Evolutionary conservation across 2,888 invertebrate genomes (phyloP).

Genomic region (Idaea biselata): DNA sequence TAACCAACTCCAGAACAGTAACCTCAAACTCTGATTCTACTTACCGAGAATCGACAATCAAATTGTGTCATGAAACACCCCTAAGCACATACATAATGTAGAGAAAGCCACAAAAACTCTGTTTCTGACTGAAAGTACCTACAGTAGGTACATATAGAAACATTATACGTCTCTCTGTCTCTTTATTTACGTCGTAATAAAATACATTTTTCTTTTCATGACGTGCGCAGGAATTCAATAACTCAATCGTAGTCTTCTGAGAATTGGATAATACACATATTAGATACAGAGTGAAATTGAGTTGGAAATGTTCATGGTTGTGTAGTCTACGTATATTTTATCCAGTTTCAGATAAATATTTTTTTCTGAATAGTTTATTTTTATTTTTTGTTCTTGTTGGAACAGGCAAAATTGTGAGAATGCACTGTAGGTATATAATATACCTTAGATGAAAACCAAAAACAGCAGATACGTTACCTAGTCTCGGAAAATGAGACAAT

Average conservation of each 20-base stretch:
- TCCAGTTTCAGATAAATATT: neutral
- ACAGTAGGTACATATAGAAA: neutral
- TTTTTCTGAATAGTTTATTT: neutral
- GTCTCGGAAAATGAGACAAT: too few relatives aligned
- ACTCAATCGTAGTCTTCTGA: conserved; percentile 32
- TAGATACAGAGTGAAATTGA: conserved; percentile 17
- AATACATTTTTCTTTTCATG: conserved; percentile 34
- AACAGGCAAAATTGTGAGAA: neutral
- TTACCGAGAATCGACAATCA: neutral
- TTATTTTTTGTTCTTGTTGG: neutral
- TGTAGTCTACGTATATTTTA: neutral
- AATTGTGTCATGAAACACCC: neutral
- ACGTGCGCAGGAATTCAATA: conserved; percentile 42
- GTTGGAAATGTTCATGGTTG: conserved; percentile 15
- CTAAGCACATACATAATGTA: neutral
- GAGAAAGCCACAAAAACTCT: neutral
- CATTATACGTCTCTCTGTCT: conserved; percentile 15
- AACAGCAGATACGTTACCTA: too few relatives aligned
- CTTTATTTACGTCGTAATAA: conserved; percentile 37
- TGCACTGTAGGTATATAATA: too few relatives aligned
- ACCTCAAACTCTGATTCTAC: neutral
- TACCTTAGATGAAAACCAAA: too few relatives aligned
- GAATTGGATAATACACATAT: conserved; percentile 23
- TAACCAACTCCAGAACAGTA: neutral
- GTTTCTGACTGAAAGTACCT: neutral